Percentiles rank a stretch among this genome's conserved stretches.
These are phyloP conservation scores for Acrocephalus kingi DNA, from an alignment of 2,113 vertebrate species.

Conservation along the genomic window DNA sequence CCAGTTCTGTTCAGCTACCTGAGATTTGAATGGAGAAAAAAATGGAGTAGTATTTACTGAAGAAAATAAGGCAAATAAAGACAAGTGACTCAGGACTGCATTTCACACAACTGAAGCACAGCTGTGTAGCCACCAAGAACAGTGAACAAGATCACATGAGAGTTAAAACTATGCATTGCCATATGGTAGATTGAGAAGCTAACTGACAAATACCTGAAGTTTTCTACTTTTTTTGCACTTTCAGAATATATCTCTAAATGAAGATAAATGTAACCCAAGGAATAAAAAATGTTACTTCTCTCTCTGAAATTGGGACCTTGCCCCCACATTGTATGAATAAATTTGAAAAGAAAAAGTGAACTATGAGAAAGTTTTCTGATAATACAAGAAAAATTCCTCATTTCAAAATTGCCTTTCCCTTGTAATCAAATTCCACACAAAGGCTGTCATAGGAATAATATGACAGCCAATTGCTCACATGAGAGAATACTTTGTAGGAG, in stretches of 20 bases:
- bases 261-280: background rate
- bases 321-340: background rate
- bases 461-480: background rate
- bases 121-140: background rate
- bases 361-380: background rate
- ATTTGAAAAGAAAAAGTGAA: background rate
- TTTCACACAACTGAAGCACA: background rate
- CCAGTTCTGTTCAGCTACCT: background rate
- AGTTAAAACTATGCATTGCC: background rate
- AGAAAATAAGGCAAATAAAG: background rate
- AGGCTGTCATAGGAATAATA: background rate
- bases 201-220: background rate
- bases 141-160: fast-evolving
- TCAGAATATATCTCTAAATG: background rate
- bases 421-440: background rate
- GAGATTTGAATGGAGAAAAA: background rate
- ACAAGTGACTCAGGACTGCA: background rate
- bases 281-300: background rate
- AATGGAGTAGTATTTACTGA: background rate
- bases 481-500: background rate
- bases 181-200: background rate
- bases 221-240: background rate
- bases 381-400: background rate
- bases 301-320: background rate
- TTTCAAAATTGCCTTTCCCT: background rate